A percentile compares a stretch with the other conserved stretches of the same genome.
Evolutionary conservation across 2,113 vertebrate species (phyloP).

Genomic region (Heliornis fulica): DNA sequence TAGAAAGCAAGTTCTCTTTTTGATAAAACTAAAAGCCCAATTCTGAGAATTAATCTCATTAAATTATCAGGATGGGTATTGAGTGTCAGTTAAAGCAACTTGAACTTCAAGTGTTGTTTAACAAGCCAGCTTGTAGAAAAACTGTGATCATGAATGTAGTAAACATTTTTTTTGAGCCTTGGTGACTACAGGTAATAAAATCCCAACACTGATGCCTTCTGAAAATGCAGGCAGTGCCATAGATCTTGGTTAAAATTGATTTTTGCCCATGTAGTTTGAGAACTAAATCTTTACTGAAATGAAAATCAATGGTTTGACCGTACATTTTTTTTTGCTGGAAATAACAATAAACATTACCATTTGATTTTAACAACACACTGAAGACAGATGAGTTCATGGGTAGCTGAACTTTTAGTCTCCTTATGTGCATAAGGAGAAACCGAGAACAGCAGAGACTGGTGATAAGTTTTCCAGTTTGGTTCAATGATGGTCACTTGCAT

Average conservation of each 20-base stretch:
- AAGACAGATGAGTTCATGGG: not conserved
- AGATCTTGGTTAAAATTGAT: not conserved
- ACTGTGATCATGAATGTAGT: not conserved
- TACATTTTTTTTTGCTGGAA: not conserved
- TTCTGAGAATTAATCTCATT: not conserved
- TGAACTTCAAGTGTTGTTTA: not conserved
- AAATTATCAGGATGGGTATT: not conserved
- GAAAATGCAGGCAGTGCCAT: not conserved
- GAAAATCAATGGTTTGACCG: not conserved
- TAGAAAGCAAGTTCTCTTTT: not conserved
- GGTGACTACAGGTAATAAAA: not conserved
- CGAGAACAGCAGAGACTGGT: not conserved
- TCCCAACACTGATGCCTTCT: rapidly evolving
- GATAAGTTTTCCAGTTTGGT: not conserved
- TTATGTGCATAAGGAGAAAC: not conserved
- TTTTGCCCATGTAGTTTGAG: not conserved
- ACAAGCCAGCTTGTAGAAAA: not conserved
- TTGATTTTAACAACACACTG: not conserved
- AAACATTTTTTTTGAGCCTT: not conserved
- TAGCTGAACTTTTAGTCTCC: not conserved
- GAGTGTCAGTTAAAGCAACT: not conserved
- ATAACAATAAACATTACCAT: not conserved
- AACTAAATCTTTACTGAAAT: not conserved
- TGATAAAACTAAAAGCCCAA: not conserved
- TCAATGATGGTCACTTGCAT: not conserved